Conservation (phyloP, 2,113 vertebrate species). For the Nerophis ophidion region DNA sequence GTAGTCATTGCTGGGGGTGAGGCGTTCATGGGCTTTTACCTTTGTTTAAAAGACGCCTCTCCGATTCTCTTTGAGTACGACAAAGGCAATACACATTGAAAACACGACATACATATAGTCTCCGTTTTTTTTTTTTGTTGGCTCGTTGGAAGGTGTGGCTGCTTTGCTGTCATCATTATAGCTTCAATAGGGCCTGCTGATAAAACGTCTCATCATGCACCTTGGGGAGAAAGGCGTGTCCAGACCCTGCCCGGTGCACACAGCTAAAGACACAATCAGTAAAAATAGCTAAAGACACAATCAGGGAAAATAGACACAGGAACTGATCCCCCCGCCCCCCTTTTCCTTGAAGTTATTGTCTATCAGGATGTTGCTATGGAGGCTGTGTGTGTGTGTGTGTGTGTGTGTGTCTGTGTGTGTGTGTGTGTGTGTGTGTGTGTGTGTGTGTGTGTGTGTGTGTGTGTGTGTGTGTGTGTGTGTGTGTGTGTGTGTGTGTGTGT, state of each 20-base stretch:
- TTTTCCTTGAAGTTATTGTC: slow-evolving; percentile 53
- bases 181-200: neutral
- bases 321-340: neutral
- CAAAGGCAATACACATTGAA: neutral
- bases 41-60: slow-evolving; percentile 24
- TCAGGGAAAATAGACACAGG: too few species aligned
- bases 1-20: slow-evolving; percentile 42
- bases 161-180: neutral
- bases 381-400: slow-evolving; percentile 12
- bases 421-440: too few species aligned
- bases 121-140: too few species aligned
- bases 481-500: too few species aligned
- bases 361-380: slow-evolving; percentile 65
- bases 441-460: too few species aligned
- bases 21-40: slow-evolving; percentile 7
- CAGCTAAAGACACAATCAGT: too few species aligned
- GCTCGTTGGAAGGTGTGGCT: neutral
- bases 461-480: too few species aligned
- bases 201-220: slow-evolving; percentile 24
- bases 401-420: too few species aligned
- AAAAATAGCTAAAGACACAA: too few species aligned
- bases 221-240: slow-evolving; percentile 44
- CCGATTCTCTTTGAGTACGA: slow-evolving; percentile 26
- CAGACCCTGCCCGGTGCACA: slow-evolving; percentile 4
- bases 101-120: too few species aligned